Percentiles rank a stretch among this genome's conserved stretches.
Evolutionary conservation across 2,113 vertebrate genomes (phyloP).

Genomic region (Sceloporus tristichus): DNA sequence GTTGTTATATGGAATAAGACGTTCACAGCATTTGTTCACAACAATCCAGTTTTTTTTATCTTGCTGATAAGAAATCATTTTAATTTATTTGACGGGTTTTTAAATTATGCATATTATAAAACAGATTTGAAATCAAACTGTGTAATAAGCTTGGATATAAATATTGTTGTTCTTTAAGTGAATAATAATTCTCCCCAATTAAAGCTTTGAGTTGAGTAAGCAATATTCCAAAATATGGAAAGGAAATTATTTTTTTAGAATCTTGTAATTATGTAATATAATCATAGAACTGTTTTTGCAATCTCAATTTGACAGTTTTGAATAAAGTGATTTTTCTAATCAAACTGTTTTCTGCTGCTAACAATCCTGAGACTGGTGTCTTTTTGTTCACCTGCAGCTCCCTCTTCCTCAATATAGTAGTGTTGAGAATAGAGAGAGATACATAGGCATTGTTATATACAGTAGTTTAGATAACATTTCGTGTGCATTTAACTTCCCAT

Average conservation of each 20-base stretch:
- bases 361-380: not conserved
- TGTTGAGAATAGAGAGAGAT: not conserved
- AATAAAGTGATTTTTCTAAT: slow-evolving; percentile 49
- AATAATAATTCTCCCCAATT: not conserved
- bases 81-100: not conserved
- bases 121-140: not conserved
- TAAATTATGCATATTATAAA: not conserved
- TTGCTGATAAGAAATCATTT: not conserved
- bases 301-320: slow-evolving; percentile 31
- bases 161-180: not conserved
- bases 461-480: not conserved
- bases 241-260: slow-evolving; percentile 52
- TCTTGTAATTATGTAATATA: slow-evolving; percentile 10
- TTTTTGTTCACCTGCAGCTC: no score
- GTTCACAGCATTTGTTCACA: not conserved
- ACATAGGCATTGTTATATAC: slow-evolving; percentile 17
- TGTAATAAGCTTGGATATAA: not conserved
- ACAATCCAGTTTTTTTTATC: not conserved
- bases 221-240: slow-evolving; percentile 26
- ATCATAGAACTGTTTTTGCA: slow-evolving; percentile 21
- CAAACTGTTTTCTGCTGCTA: no score
- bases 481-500: not conserved
- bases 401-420: not conserved
- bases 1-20: not conserved
- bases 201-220: slow-evolving; percentile 12